These are phyloP conservation scores for Wasmannia auropunctata DNA, from an alignment of 1,140 invertebrate species.

Conservation along the genomic window DNA sequence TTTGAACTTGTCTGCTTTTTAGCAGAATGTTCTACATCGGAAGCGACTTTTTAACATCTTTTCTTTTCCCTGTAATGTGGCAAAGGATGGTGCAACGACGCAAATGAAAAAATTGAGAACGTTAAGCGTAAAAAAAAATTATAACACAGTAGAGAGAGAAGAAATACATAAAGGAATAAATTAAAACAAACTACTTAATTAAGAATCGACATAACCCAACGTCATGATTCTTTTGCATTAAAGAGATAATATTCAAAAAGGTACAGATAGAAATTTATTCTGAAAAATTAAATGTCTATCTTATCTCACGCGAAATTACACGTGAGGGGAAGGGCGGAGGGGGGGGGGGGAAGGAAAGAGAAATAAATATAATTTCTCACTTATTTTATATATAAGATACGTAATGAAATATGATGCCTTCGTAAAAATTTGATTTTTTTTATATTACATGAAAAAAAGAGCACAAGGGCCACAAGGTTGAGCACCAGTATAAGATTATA, in stretches of 20 bases:
- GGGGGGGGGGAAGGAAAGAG: background rate
- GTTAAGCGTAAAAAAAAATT: background rate
- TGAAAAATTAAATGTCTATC: background rate
- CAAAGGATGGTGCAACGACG: background rate
- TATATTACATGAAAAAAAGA: background rate
- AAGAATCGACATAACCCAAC: background rate
- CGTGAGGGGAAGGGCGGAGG: too few species aligned
- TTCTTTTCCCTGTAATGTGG: background rate
- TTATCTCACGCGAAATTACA: background rate
- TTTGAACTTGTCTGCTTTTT: constrained; percentile 19
- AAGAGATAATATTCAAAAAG: background rate
- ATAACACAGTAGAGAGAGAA: background rate
- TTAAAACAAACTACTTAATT: background rate
- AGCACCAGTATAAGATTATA: background rate
- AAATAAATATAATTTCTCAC: background rate
- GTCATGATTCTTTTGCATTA: background rate
- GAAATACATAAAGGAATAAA: background rate
- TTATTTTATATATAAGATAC: background rate
- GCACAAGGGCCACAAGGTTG: too few species aligned
- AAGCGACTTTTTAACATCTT: background rate
- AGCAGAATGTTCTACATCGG: background rate
- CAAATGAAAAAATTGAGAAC: background rate
- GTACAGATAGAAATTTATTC: background rate
- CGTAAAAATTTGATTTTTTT: background rate
- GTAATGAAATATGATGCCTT: background rate